phyloP scores from a whole-genome alignment of 2,888 invertebrate species.

The Xestia rhomboidea region DNA sequence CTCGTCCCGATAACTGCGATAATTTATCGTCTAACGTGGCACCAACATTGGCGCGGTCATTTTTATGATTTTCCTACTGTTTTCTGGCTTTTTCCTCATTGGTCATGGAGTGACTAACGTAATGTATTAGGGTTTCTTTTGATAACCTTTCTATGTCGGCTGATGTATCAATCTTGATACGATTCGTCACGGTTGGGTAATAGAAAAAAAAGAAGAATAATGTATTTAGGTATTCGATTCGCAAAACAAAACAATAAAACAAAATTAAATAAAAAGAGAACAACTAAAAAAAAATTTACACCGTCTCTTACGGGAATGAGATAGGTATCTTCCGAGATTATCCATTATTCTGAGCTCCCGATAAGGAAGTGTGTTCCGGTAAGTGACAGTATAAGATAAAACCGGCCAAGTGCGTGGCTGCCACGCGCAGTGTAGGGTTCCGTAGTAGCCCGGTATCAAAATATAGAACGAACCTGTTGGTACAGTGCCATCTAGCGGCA shows the following conservation, averaged over 20 bases:
- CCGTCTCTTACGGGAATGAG: too few species aligned
- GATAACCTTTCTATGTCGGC: neutral
- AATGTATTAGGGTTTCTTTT: neutral
- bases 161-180: neutral
- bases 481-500: too few species aligned
- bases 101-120: neutral
- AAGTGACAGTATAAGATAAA: too few species aligned
- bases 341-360: too few species aligned
- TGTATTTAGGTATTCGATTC: neutral
- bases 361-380: too few species aligned
- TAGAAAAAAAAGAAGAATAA: neutral
- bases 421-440: too few species aligned
- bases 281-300: too few species aligned
- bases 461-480: too few species aligned
- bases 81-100: neutral
- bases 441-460: too few species aligned
- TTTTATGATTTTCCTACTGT: constrained; percentile 24
- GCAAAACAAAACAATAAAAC: neutral
- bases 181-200: neutral
- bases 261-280: neutral
- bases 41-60: neutral
- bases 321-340: too few species aligned
- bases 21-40: constrained; percentile 25
- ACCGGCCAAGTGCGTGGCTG: too few species aligned
- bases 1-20: constrained; percentile 21